A percentile compares a stretch with the other conserved stretches of the same genome.
Conservation (phyloP, 2,888 invertebrate genomes). For the Andrena hattorfiana region DNA sequence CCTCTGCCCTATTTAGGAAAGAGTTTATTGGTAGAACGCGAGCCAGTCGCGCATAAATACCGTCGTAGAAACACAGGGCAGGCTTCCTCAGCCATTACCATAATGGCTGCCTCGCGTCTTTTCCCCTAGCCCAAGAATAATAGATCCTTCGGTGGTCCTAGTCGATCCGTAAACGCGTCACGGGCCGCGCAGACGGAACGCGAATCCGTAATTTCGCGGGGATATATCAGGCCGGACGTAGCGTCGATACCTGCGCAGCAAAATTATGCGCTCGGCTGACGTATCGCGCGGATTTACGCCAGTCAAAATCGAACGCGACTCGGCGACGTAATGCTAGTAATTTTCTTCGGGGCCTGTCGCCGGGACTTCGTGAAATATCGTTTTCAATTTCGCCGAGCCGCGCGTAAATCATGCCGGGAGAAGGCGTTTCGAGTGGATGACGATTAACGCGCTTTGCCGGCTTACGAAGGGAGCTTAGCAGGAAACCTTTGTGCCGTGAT, state of each 20-base stretch:
- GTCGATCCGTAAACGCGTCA: conserved; percentile 12
- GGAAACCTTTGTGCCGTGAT: background rate
- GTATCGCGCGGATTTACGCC: conserved; percentile 2
- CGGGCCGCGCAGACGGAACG: conserved; percentile 9
- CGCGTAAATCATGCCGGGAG: conserved; percentile 21
- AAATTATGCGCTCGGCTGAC: conserved; percentile 19
- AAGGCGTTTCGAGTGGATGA: background rate
- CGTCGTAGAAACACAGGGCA: background rate
- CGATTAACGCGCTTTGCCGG: conserved; percentile 12
- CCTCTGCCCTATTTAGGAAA: background rate
- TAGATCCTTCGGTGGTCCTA: conserved; percentile 13
- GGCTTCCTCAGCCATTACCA: conserved; percentile 4
- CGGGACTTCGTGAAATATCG: conserved; percentile 23
- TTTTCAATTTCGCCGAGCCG: conserved; percentile 28
- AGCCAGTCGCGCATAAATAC: conserved; percentile 16
- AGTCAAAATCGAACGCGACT: conserved; percentile 1
- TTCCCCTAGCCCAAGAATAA: conserved; percentile 16
- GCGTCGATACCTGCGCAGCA: background rate
- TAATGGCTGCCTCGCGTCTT: conserved; percentile 23
- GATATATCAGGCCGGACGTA: background rate
- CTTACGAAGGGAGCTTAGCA: too few species aligned
- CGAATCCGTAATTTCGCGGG: conserved; percentile 31
- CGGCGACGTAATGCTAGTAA: conserved; percentile 24
- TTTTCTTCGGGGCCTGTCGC: conserved; percentile 20
- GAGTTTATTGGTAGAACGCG: background rate